phyloP scores from a whole-genome alignment of 1,140 invertebrate species.

The Saccostrea glomerata region DNA sequence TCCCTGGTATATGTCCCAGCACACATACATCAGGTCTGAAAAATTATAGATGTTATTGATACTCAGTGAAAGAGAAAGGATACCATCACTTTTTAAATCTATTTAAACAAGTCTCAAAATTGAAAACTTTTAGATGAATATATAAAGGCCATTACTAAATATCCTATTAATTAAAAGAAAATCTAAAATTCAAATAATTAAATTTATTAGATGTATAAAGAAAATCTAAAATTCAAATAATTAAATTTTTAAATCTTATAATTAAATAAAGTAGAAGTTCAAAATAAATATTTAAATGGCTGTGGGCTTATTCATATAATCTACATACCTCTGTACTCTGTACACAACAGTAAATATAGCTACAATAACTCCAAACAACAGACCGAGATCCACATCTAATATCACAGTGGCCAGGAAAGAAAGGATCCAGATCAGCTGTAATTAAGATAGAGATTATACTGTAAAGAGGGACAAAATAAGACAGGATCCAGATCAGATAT shows the following conservation, averaged over 20 bases:
- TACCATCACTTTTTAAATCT: too few species aligned
- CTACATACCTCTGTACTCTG: constrained; percentile 72
- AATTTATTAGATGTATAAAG: too few species aligned
- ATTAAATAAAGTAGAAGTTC: too few species aligned
- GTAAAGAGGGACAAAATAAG: neutral
- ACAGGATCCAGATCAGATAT: neutral
- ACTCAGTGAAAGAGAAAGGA: neutral
- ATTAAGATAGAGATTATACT: neutral
- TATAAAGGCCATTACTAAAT: too few species aligned
- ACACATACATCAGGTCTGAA: constrained; percentile 76
- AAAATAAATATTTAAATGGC: too few species aligned
- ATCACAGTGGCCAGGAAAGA: constrained; percentile 89
- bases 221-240: too few species aligned
- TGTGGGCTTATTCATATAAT: neutral
- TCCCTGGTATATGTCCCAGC: constrained; percentile 74
- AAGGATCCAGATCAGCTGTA: constrained; percentile 86
- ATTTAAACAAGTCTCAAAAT: too few species aligned
- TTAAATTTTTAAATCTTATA: too few species aligned
- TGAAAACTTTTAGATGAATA: too few species aligned
- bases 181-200: too few species aligned
- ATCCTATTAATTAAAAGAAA: too few species aligned
- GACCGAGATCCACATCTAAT: constrained; percentile 90
- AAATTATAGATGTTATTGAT: constrained; percentile 28
- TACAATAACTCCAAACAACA: constrained; percentile 85
- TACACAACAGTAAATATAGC: constrained; percentile 85